Evolutionary conservation across 2,888 invertebrate genomes (phyloP), one percentile per base, ranked within the genome.

Genomic region (Drosophila anomalipes): DNA sequence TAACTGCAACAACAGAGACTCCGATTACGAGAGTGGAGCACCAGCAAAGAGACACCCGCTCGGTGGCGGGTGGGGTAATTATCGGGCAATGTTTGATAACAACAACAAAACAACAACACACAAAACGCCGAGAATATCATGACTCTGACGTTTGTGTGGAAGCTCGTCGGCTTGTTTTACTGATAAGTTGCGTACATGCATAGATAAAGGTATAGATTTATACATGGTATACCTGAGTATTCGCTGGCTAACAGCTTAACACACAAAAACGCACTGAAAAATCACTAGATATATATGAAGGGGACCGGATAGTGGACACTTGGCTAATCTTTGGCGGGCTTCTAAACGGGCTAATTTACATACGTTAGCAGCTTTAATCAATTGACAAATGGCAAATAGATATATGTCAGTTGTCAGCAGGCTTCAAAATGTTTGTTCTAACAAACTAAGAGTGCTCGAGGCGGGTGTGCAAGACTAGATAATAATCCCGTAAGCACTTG

Each of bases 1-100:
- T 86, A 90, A 82, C 86, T 83, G 69, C 84, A 73, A 79, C 81
- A 81, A 81, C 79, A 77, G 58, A 67, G 53, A 62, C 33, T 39
- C 57, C 72, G 82, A 81, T 73, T 81, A 82, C 65, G 33, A 22
- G 32, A 44, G 22, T 12, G 30, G 2, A 41, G 3, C 56, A 37
- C 33, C 33, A 52, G 65, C 32, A 61, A 22, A 16, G 26, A 47
- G 0, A n/a, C 19, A 35, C 37, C 30, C 19, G 57, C 30, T 30
- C 19, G 28, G 52, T 14, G 53, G 47, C 22, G 33, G 28, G 14
- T 7, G 41, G 30, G 58, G 53, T 54, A 62, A 67, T 58, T 61
- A 74, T 74, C 63, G 52, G 76, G 47, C 71, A 80, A 58, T 77
- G 63, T 61, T 72, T 81, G 79, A 79, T 79, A 80, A 71, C 44